Conservation (phyloP, 37 sponge, comb jelly and placozoan species). For the Petrosia ficiformis region DNA sequence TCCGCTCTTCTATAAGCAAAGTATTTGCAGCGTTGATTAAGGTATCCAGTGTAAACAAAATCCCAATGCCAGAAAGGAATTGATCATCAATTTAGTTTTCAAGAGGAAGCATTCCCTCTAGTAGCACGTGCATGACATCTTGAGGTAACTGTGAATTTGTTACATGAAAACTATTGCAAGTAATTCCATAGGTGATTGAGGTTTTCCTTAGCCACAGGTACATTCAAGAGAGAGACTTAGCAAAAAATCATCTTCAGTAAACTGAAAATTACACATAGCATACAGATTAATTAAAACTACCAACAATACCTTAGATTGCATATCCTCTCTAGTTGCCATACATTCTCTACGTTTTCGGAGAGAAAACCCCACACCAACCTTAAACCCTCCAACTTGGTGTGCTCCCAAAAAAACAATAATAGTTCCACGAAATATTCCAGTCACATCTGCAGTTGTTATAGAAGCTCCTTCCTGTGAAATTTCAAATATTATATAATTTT, state of each 20-base stretch:
- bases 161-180: slow-evolving; percentile 47
- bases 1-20: slow-evolving; percentile 24
- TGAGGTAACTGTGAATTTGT: slow-evolving; percentile 36
- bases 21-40: slow-evolving; percentile 15
- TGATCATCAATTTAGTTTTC: slow-evolving; percentile 20
- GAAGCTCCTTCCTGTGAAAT: neutral
- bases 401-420: slow-evolving; percentile 17
- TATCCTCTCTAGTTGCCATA: slow-evolving; percentile 14
- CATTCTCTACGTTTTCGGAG: slow-evolving; percentile 27
- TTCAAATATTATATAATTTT: no score
- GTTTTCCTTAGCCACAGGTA: slow-evolving; percentile 1
- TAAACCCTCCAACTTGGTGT: slow-evolving; percentile 38
- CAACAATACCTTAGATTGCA: neutral
- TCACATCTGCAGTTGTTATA: neutral
- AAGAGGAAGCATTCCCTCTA: slow-evolving; percentile 52
- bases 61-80: neutral
- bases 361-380: slow-evolving; percentile 41
- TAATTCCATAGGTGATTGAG: slow-evolving; percentile 44
- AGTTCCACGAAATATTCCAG: neutral
- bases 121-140: slow-evolving; percentile 49
- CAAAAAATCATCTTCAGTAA: neutral
- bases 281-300: neutral
- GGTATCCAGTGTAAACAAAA: slow-evolving; percentile 19
- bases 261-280: neutral
- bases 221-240: slow-evolving; percentile 18